phyloP scores from a whole-genome alignment of 2,797 vertebrate genomes.

The Remorina albescens region DNA sequence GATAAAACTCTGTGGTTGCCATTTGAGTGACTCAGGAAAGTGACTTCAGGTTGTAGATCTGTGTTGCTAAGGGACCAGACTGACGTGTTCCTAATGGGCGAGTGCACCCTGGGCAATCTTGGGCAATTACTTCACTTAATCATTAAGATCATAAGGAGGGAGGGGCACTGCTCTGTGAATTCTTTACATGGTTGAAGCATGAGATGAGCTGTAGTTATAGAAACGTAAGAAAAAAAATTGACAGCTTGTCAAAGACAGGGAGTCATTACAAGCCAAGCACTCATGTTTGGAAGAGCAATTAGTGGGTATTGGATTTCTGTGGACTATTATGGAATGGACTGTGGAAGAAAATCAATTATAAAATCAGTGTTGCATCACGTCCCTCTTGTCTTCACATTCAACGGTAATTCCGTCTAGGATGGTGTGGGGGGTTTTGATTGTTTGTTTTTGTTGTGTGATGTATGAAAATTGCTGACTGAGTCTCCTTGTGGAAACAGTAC shows the following conservation, averaged over 20 bases:
- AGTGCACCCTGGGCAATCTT: constrained; percentile 59
- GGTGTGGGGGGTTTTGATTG: constrained; percentile 25
- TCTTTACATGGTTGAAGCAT: constrained; percentile 50
- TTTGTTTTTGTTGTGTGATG: constrained; percentile 66
- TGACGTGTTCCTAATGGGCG: constrained; percentile 47
- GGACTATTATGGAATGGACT: constrained; percentile 55
- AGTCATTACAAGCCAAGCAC: constrained; percentile 61
- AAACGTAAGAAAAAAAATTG: constrained; percentile 46
- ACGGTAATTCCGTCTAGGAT: constrained; percentile 43
- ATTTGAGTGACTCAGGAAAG: constrained; percentile 46
- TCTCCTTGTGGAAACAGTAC: constrained; percentile 56
- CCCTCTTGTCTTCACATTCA: constrained; percentile 52
- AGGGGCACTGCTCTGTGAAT: constrained; percentile 40
- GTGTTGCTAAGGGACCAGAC: constrained; percentile 64
- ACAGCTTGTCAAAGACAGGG: constrained; percentile 49
- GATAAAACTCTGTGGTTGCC: constrained; percentile 27
- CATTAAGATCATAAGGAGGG: constrained; percentile 58
- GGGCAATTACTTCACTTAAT: constrained; percentile 70
- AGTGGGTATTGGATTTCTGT: constrained; percentile 69
- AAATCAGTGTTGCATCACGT: constrained; percentile 61
- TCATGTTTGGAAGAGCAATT: constrained; percentile 73
- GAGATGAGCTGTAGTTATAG: constrained; percentile 39
- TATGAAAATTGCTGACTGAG: constrained; percentile 72
- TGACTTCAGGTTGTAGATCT: constrained; percentile 51
- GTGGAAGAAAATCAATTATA: constrained; percentile 66